Base-by-base conservation (phyloP, 1,140 invertebrate species). In the Macrobrachium rosenbergii region DNA sequence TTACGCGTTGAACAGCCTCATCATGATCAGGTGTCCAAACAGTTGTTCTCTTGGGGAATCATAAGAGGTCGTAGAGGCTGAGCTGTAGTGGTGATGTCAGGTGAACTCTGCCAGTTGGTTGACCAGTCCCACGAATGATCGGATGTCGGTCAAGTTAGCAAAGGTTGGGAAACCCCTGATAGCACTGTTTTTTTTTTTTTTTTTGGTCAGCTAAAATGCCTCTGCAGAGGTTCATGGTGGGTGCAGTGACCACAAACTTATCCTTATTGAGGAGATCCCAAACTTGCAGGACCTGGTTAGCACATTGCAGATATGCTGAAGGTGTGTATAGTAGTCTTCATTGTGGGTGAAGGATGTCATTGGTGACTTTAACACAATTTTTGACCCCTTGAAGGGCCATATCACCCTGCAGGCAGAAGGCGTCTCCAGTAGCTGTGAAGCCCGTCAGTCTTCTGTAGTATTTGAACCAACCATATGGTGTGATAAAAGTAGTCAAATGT, bases 91-190 rank as follows among this genome's bases (percentile, higher is more conserved):
- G 21, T 14, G 72, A 75, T 75, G 72, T 75, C 21, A 16, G 72
- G 72, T 75, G 72, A 75, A 75, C 72, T 75, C 72, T 6, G 72
- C 72, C 72, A 75, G 21, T 37, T 75, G 72, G 72, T n/a, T n/a
- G n/a, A n/a, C n/a, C n/a, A n/a, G n/a, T n/a, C n/a, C n/a, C n/a
- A n/a, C n/a, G n/a, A n/a, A 75, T 23, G 72, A 75, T 17, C 21
- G 72, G 5, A 21, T 23, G 5, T 75, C 72, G 5, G 5, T 75
- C 23, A 75, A 16, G 21, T 75, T 75, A 21, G 72, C 14, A 2
- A 21, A 8, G 16, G 17, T 75, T 2, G 21, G 72, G 72, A 8
- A 75, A 43, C 23, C 72, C 5, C 28, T n/a, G n/a, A n/a, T n/a
- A n/a, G n/a, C n/a, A n/a, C n/a, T n/a, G n/a, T n/a, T n/a, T n/a